Evolutionary conservation across 1,140 invertebrate species (phyloP), one percentile per base, ranked within the genome.

Genomic region (Drosophila auraria): DNA sequence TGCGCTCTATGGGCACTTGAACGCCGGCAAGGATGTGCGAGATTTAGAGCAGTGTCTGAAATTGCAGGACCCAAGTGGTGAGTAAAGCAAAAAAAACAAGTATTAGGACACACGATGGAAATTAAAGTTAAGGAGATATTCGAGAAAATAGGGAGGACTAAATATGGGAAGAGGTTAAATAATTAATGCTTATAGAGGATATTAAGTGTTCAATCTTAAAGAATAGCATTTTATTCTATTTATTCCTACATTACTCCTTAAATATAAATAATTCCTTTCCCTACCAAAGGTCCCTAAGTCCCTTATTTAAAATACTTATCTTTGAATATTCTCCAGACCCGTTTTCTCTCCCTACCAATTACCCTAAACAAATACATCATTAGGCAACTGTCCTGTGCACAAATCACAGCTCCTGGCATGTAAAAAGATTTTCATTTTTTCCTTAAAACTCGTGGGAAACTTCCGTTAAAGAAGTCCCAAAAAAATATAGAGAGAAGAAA

Each of bases 361-460:
- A 77, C 42, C 73, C 56, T 78, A 77, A 77, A 36, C 42, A 77
- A 61, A 76, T 65, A 65, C 23, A 38, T 76, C 27, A 64, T 76
- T 64, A 64, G 36, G 8, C 23, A 27, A 68, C 42, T 76, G 54
- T 58, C 53, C 44, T 66, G 7, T 6, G 30, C n/a, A n/a, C 8
- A 53, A 72, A 57, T 38, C 12, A n/a, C 11, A 65, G 20, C 17
- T 36, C 27, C 23, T 7, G 53, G 20, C 40, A 78, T 78, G 63
- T 65, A 78, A 69, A 78, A 69, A 78, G 57, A 51, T 68, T 50
- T 44, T 42, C 33, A 23, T 66, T 81, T 82, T 83, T 80, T 44
- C 60, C 77, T 53, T 89, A 84, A 89, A 90, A 84, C 81, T 84
- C 84, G 84, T 89, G 84, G 74, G 84, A 89, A 87, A 89, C 36